These are phyloP conservation scores for Xenotilapia caudafasciata DNA, from an alignment of 2,113 vertebrate species.

Conservation along the genomic window DNA sequence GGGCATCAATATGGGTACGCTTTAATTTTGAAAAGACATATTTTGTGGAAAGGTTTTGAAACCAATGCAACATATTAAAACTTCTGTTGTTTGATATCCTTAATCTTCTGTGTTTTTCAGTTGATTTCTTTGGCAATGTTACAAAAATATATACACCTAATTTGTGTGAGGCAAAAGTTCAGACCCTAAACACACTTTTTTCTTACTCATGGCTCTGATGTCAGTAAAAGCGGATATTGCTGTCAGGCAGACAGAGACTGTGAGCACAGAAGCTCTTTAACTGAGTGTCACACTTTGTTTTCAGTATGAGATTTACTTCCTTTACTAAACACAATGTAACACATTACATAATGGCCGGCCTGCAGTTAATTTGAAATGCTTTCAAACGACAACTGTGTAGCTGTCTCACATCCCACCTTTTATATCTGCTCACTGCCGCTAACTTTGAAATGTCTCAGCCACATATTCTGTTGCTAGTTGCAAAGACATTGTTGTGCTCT, in stretches of 20 bases:
- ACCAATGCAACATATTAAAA: neutral
- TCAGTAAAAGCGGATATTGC: neutral
- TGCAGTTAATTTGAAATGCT: neutral
- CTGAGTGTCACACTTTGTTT: neutral
- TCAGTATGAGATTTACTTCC: neutral
- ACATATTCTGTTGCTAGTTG: neutral
- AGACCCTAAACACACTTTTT: neutral
- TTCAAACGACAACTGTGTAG: neutral
- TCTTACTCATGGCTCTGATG: neutral
- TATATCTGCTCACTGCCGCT: neutral
- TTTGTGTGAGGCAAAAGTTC: neutral
- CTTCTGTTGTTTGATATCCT: neutral
- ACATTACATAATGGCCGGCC: neutral
- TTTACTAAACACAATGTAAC: neutral
- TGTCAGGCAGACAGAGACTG: neutral
- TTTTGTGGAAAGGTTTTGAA: neutral
- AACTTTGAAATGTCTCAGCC: neutral
- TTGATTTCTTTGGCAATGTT: neutral
- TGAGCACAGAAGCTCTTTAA: neutral
- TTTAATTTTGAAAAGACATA: neutral
- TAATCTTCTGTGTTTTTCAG: neutral
- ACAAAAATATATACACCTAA: neutral
- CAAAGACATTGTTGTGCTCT: neutral
- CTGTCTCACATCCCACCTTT: neutral
- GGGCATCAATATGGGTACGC: neutral